Percentiles rank a stretch among this genome's conserved stretches.
Conservation (phyloP, 37 sponge, comb jelly and placozoan species). For the Agelas oroides region DNA sequence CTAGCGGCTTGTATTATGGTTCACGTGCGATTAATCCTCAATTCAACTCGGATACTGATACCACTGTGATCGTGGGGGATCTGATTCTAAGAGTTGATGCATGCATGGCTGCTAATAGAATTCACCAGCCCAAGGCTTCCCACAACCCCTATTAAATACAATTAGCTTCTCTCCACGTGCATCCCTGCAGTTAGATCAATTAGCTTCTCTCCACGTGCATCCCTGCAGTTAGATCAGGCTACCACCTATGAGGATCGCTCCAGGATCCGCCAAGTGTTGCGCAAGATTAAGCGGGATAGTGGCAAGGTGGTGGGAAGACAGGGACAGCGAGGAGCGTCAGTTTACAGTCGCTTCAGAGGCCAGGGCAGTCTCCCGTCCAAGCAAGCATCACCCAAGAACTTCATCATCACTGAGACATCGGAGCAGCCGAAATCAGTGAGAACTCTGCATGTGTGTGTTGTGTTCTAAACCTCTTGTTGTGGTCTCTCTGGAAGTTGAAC, state of each 20-base stretch:
- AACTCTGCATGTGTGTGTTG: neutral
- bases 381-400: conserved; percentile 3
- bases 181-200: neutral
- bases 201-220: too few species aligned
- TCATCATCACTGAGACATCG: neutral
- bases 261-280: conserved; percentile 56
- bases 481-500: too few species aligned
- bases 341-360: conserved; percentile 71
- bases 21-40: too few species aligned
- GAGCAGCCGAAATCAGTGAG: neutral
- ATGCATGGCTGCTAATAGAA: neutral
- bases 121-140: too few species aligned
- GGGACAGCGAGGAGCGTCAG: conserved; percentile 36
- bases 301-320: neutral
- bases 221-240: conserved; percentile 61
- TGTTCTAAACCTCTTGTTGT: too few species aligned
- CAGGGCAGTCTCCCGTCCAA: neutral
- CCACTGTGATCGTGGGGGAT: too few species aligned
- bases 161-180: too few species aligned
- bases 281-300: conserved; percentile 58
- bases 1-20: too few species aligned
- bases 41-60: too few species aligned
- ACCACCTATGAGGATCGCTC: conserved; percentile 79
- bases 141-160: too few species aligned
- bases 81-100: neutral